Base-by-base conservation (phyloP, 2,113 vertebrate species). In the Gavialis gangeticus region DNA sequence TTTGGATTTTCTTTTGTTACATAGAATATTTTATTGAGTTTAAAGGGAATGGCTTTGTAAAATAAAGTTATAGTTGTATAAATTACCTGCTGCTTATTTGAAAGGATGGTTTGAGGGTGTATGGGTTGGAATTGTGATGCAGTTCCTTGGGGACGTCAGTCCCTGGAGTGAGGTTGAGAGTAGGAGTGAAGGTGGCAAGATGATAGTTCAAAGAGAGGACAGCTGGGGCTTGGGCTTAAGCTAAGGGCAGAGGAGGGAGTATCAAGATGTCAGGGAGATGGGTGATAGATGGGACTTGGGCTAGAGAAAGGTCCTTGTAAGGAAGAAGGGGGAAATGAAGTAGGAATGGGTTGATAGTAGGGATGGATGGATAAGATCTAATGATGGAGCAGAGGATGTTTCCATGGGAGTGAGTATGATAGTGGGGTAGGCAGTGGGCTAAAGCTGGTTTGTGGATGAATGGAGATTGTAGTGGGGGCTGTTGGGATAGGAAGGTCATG, bases 1-100 rank as follows among this genome's bases (percentile, higher is more conserved):
- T 98, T 87, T 56, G 69, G 82, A 79, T 90, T 91, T 87, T 66
- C 56, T 84, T 89, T 30, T 60, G 6, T 82, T 34, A 22, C 54
- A 8, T 69, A 46, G 34, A 5, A 22, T 84, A 12, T 3, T 80
- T 85, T 59, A 75, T 10, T 71, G 21, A 18, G 4, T 82, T 46
- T 37, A 60, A 67, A 21, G 57, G 79, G 63, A 81, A 79, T 58
- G 27, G 4, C n/a, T 91, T 63, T 46, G n/a, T 56, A 60, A 85
- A 64, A 22, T 55, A 64, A 37, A 92, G 69, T 37, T 75, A 2
- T 56, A 79, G 67, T 83, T 85, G 5, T 67, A 11, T n/a, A 24
- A 85, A 79, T 21, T 34, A 63, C 86, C 76, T 85, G 27, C 30
- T 82, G 34, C 27, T 78, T 83, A 64, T 75, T 1, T 84, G 59